phyloP scores from a whole-genome alignment of 2,888 invertebrate species.

The Atherix ibis region DNA sequence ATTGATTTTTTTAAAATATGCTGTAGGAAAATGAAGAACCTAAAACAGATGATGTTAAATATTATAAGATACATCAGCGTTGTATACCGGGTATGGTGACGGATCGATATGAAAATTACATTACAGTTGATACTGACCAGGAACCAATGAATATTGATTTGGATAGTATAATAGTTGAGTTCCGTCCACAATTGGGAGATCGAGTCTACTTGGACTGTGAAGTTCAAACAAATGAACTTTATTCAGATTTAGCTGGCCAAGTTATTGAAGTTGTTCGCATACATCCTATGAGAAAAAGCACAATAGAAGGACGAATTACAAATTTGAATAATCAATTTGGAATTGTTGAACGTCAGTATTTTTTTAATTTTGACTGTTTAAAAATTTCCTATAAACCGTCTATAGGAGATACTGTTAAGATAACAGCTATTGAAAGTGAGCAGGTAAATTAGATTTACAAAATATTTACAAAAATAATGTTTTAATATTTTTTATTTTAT shows the following conservation, averaged over 20 bases:
- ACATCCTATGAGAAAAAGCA: constrained; percentile 41
- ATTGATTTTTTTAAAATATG: background rate
- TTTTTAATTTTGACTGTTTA: constrained; percentile 41
- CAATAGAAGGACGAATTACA: constrained; percentile 33
- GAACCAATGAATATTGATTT: constrained; percentile 42
- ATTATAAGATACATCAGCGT: constrained; percentile 21
- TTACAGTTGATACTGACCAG: constrained; percentile 35
- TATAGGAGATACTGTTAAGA: constrained; percentile 44
- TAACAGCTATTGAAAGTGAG: constrained; percentile 58
- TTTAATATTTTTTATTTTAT: no score
- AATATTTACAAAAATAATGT: no score
- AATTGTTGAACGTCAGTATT: constrained; percentile 40
- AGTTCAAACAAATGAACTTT: constrained; percentile 43
- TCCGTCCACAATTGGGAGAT: constrained; percentile 54
- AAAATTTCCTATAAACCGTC: constrained; percentile 36
- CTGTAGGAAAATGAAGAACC: constrained; percentile 15
- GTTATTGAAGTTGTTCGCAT: constrained; percentile 46
- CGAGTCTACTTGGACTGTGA: constrained; percentile 47
- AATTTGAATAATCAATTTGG: constrained; percentile 38
- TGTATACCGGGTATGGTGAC: constrained; percentile 20
- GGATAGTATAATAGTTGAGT: constrained; percentile 43
- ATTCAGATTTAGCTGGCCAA: constrained; percentile 34
- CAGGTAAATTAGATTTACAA: constrained; percentile 28
- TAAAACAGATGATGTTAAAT: constrained; percentile 16
- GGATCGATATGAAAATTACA: constrained; percentile 16